A percentile compares a stretch with the other conserved stretches of the same genome.
These are phyloP conservation scores for Desmophyllum pertusum DNA, from an alignment of 92 coral and sea anemone species.

Conservation along the genomic window DNA sequence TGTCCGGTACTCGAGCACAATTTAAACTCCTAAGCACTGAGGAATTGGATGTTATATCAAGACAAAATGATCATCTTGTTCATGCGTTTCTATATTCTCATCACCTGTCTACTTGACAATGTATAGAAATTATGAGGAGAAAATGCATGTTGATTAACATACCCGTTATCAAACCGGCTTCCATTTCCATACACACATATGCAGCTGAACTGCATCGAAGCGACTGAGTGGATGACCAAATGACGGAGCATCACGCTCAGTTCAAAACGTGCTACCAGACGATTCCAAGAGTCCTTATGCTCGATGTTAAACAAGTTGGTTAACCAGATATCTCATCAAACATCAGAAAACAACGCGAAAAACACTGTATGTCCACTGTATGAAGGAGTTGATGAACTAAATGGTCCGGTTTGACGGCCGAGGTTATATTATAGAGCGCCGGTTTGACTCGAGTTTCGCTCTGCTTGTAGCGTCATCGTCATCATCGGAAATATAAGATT, in stretches of 20 bases:
- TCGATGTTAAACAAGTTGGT: background rate
- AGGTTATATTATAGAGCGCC: background rate
- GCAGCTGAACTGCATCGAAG: constrained; percentile 16
- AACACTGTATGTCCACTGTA: background rate
- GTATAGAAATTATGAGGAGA: background rate
- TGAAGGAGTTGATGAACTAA: background rate
- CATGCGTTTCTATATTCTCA: background rate
- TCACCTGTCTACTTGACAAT: background rate
- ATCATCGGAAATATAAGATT: background rate
- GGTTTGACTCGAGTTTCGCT: constrained; percentile 9
- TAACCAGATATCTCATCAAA: background rate
- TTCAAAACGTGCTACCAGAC: background rate
- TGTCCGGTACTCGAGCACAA: no score
- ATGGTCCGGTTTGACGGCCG: background rate
- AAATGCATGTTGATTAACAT: background rate
- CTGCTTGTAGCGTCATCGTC: background rate
- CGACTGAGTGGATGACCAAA: background rate
- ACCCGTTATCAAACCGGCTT: constrained; percentile 5
- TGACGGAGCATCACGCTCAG: background rate
- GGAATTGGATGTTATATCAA: background rate
- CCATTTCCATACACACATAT: constrained; percentile 4
- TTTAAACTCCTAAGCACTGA: no score
- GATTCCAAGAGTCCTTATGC: background rate
- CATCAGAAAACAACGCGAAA: background rate
- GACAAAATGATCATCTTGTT: background rate